A percentile compares a stretch with the other conserved stretches of the same genome.
These are phyloP conservation scores for Caenorhabditis remanei DNA, from an alignment of 1,140 invertebrate genomes.

Conservation along the genomic window DNA sequence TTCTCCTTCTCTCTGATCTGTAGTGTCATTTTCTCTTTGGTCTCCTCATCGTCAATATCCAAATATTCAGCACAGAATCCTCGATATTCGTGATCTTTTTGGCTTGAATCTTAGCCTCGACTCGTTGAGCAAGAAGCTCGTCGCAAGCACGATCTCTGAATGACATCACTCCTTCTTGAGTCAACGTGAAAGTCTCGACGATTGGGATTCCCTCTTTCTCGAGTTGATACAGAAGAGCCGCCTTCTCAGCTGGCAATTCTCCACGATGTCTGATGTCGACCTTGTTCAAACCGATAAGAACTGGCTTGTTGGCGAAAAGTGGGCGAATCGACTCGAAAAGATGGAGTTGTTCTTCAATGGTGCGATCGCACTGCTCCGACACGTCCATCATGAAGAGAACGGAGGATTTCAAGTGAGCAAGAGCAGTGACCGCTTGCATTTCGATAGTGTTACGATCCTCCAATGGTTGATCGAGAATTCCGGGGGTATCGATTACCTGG, in stretches of 20 bases:
- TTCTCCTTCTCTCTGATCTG: conserved; percentile 91
- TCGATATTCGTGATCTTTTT: conserved; percentile 84
- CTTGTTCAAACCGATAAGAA: conserved; percentile 93
- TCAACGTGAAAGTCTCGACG: conserved; percentile 92
- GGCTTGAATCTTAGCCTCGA: conserved; percentile 91
- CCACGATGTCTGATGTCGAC: conserved; percentile 87
- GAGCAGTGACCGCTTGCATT: conserved; percentile 98
- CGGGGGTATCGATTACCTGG: conserved; percentile 98
- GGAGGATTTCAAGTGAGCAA: conserved; percentile 94
- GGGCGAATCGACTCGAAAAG: conserved; percentile 95
- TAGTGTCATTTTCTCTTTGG: conserved; percentile 87
- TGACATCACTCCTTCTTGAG: conserved; percentile 91
- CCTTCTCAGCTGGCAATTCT: conserved; percentile 85
- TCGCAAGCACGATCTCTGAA: conserved; percentile 93
- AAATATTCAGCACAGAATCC: conserved; percentile 88
- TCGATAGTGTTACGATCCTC: conserved; percentile 97
- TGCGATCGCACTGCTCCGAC: conserved; percentile 95
- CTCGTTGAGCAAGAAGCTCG: conserved; percentile 87
- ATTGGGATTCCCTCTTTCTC: conserved; percentile 84
- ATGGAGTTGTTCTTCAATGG: conserved; percentile 89
- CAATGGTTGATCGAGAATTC: conserved; percentile 95
- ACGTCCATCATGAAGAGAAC: conserved; percentile 94
- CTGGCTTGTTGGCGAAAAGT: conserved; percentile 94
- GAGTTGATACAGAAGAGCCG: conserved; percentile 80
- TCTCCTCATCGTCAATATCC: conserved; percentile 89